A percentile compares a stretch with the other conserved stretches of the same genome.
Evolutionary conservation across 2,113 vertebrate genomes (phyloP).

Genomic region (Leucopternis melanops): DNA sequence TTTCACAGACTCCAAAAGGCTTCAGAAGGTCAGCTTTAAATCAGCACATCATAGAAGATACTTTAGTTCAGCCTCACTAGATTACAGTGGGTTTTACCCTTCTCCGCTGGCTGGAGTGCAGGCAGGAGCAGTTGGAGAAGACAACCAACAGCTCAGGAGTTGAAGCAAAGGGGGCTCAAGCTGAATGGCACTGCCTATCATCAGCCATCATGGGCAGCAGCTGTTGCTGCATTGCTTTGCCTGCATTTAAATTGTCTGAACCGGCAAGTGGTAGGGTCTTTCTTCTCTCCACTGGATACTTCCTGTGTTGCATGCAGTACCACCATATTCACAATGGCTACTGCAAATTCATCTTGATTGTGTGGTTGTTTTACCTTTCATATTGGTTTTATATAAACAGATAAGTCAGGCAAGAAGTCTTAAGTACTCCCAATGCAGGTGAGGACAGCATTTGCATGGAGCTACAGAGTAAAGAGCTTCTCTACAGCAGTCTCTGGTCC

Average conservation of each 20-base stretch:
- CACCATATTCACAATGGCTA: background rate
- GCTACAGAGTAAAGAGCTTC: background rate
- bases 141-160: background rate
- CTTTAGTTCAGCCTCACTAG: background rate
- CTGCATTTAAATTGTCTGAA: background rate
- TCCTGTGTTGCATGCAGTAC: too few relatives aligned
- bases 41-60: background rate
- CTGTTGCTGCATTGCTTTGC: background rate
- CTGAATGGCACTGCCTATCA: too few relatives aligned
- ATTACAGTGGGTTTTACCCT: background rate
- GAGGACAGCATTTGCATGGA: background rate
- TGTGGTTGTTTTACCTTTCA: background rate
- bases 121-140: background rate
- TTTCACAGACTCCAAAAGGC: background rate
- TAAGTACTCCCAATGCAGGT: background rate
- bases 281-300: background rate
- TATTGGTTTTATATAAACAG: background rate
- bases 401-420: background rate
- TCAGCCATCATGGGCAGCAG: background rate
- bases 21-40: background rate
- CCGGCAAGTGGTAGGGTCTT: background rate
- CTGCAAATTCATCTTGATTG: background rate
- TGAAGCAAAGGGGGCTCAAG: background rate
- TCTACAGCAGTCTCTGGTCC: too few relatives aligned
- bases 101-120: accelerated